Evolutionary conservation across 2,113 vertebrate genomes (phyloP).

Genomic region (Alaudala cheleensis): DNA sequence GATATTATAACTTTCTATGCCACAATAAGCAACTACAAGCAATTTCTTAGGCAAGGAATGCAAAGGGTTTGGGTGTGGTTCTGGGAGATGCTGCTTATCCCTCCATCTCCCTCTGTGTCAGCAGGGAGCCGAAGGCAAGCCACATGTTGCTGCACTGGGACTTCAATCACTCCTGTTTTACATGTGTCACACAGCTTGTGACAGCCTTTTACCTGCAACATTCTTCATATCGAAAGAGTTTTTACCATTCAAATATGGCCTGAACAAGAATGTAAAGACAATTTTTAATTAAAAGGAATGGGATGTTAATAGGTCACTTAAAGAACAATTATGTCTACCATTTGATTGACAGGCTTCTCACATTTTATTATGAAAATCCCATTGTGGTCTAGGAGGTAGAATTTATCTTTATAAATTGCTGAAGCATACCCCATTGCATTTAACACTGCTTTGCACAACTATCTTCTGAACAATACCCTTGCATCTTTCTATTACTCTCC

Average conservation of each 20-base stretch:
- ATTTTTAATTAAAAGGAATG: constrained; percentile 49
- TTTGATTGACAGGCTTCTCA: background rate
- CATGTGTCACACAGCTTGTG: background rate
- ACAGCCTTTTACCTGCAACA: background rate
- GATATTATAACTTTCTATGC: background rate
- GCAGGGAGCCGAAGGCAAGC: background rate
- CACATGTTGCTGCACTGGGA: background rate
- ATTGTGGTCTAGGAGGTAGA: background rate
- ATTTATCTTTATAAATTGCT: background rate
- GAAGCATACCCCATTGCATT: background rate
- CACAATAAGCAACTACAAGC: constrained; percentile 22
- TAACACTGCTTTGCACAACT: background rate
- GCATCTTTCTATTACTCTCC: background rate
- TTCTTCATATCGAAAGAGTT: background rate
- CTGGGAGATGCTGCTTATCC: constrained; percentile 42
- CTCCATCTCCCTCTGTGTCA: constrained; percentile 15
- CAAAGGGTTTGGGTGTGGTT: constrained; percentile 20
- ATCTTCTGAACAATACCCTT: background rate
- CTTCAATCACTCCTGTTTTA: background rate
- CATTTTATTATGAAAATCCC: background rate
- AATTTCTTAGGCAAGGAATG: constrained; percentile 40
- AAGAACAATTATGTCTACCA: background rate
- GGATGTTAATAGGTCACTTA: constrained; percentile 19
- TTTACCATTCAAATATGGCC: background rate
- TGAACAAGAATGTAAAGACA: background rate